Evolutionary conservation across 2,113 vertebrate genomes (phyloP).

Genomic region (Hystrix cristata): DNA sequence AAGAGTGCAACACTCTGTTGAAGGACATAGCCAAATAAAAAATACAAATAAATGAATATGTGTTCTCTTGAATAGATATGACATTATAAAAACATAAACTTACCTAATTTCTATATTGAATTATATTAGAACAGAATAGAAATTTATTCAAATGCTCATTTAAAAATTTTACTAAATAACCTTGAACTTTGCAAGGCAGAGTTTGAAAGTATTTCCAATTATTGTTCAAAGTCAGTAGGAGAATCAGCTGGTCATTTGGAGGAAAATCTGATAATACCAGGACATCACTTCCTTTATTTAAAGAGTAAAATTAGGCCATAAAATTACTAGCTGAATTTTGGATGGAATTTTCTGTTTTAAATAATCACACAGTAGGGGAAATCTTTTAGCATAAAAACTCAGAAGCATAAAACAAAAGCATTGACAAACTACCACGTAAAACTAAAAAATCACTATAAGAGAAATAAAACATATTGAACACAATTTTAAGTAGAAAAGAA

Average conservation of each 20-base stretch:
- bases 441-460: neutral
- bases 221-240: neutral
- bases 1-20: neutral
- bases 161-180: constrained; percentile 13
- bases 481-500: constrained; percentile 33
- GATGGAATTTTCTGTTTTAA: neutral
- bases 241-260: constrained; percentile 40
- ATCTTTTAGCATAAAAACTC: constrained; percentile 16
- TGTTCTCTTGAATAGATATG: neutral
- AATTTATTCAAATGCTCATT: constrained; percentile 36
- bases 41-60: constrained; percentile 1
- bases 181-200: constrained; percentile 52
- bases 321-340: constrained; percentile 58
- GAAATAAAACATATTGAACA: neutral
- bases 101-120: neutral
- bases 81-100: constrained; percentile 1
- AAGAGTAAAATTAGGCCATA: constrained; percentile 45
- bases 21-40: neutral
- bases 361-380: neutral
- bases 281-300: constrained; percentile 45
- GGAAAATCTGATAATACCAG: neutral
- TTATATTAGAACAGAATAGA: constrained; percentile 24
- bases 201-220: constrained; percentile 48
- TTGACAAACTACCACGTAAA: neutral
- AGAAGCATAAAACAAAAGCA: constrained; percentile 47